A percentile compares a stretch with the other conserved stretches of the same genome.
Evolutionary conservation across 2,888 invertebrate genomes (phyloP).

Genomic region (Tetanocera ferruginea): DNA sequence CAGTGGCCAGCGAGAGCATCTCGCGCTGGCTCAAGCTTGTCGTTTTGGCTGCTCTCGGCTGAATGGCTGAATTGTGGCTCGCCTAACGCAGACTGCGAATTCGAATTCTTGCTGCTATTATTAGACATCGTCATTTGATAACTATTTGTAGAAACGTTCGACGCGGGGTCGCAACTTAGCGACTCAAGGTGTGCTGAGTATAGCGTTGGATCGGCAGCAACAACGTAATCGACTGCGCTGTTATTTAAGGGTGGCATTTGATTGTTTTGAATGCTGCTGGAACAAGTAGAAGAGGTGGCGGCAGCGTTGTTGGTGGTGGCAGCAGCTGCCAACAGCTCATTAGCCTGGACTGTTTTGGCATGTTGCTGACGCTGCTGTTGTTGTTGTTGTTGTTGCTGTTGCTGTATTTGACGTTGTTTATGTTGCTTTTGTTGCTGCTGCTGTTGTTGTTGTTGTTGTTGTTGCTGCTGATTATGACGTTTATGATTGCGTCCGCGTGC

Average conservation of each 20-base stretch:
- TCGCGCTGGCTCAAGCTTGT: conserved; percentile 42
- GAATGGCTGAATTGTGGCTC: conserved; percentile 45
- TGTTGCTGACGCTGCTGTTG: conserved; percentile 46
- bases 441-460: conserved; percentile 48
- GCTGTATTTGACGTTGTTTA: conserved; percentile 40
- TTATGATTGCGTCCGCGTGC: conserved; percentile 69
- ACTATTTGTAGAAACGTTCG: conserved; percentile 59
- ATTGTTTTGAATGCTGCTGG: conserved; percentile 37
- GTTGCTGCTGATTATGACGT: conserved; percentile 59
- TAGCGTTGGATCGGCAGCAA: conserved; percentile 30
- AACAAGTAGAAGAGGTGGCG: neutral
- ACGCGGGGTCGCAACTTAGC: conserved; percentile 60
- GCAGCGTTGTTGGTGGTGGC: neutral
- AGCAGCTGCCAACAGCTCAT: neutral
- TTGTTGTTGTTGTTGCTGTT: conserved; percentile 43
- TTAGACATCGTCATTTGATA: conserved; percentile 69
- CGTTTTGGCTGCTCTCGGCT: conserved; percentile 39
- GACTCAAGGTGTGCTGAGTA: conserved; percentile 62
- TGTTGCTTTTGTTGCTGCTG: conserved; percentile 40
- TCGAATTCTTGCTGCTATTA: conserved; percentile 60
- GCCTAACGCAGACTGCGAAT: conserved; percentile 33
- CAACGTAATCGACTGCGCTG: conserved; percentile 12
- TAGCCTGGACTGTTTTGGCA: conserved; percentile 37
- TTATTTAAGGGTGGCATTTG: conserved; percentile 11
- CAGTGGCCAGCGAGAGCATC: neutral